Base-by-base conservation (phyloP, 1,140 invertebrate genomes). In the Caenorhabditis inopinata region DNA sequence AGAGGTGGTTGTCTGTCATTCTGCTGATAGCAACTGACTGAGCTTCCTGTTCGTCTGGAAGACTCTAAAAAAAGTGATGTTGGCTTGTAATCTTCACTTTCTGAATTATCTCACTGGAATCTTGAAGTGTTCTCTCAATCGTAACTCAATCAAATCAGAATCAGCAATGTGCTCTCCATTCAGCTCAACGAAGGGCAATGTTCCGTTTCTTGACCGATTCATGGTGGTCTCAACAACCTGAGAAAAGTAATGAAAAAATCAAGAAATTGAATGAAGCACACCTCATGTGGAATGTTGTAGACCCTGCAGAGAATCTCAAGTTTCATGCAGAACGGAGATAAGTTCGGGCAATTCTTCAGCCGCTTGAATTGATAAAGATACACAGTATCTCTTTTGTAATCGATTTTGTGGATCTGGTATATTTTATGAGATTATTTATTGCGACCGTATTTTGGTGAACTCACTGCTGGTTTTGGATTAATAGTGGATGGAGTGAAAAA, bases 261-360 rank as follows among this genome's bases (percentile, higher is more conserved):
- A 9, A 51, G 18, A n/a, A 25, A 7, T 42, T 42, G 6, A 46
- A 21, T 47, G 14, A 35, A 16, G 11, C 23, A 77, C 83, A 95
- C 95, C 93, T 96, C 94, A 90, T 96, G 96, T 91, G 94, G 94
- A 88, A 96, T 91, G 83, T 93, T 93, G 85, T 93, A 93, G 84
- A 95, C 91, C 88, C 95, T 91, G 78, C 96, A 91, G 93, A 94
- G 96, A 85, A 94, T 95, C 91, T 96, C 95, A 81, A 96, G 93
- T 92, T 96, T 96, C 86, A 96, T 92, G 90, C 94, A 96, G 89
- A 94, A 96, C 16, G 94, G 93, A 79, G 94, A 95, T 76, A 94
- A 90, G 46, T 94, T 95, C 32, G 94, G 94, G 86, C 96, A 90
- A 84, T 94, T 91, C 73, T 94, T 93, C 21, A 85, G 86, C 88